A percentile compares a stretch with the other conserved stretches of the same genome.
These are phyloP conservation scores for Eristalis arbustorum DNA, from an alignment of 2,888 invertebrate species.

Conservation along the genomic window DNA sequence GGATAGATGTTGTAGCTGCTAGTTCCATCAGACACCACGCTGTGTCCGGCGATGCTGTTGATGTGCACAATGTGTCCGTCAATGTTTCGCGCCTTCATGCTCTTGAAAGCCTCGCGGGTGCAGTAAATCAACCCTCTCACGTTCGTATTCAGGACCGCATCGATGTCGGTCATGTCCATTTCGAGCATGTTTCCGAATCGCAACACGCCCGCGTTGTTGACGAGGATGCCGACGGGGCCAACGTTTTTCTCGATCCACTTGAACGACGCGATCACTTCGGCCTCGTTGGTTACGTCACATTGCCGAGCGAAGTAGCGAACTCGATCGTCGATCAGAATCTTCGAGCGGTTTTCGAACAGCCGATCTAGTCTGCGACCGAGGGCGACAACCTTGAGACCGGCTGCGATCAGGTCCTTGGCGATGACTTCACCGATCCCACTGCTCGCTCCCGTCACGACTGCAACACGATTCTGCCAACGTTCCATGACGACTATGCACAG, in stretches of 20 bases:
- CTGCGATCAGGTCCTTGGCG: constrained; percentile 79
- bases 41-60: constrained; percentile 77
- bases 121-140: constrained; percentile 80
- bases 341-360: constrained; percentile 72
- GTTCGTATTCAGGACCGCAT: constrained; percentile 80
- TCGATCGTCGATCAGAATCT: constrained; percentile 72
- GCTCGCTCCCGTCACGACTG: constrained; percentile 85
- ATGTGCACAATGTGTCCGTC: constrained; percentile 76
- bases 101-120: constrained; percentile 80
- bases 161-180: constrained; percentile 73
- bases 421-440: constrained; percentile 83
- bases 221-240: constrained; percentile 82
- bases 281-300: constrained; percentile 81
- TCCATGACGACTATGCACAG: constrained; percentile 72
- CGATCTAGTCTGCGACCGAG: constrained; percentile 79
- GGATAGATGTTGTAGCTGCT: constrained; percentile 77
- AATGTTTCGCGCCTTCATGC: constrained; percentile 80
- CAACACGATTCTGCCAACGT: constrained; percentile 81
- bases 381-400: constrained; percentile 82
- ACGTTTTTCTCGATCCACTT: constrained; percentile 81
- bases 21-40: constrained; percentile 63
- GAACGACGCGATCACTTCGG: constrained; percentile 82
- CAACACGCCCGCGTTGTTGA: constrained; percentile 83
- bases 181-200: constrained; percentile 75
- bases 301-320: constrained; percentile 72